A percentile compares a stretch with the other conserved stretches of the same genome.
Conservation (phyloP, 2,888 invertebrate species). For the Hedya salicella region DNA sequence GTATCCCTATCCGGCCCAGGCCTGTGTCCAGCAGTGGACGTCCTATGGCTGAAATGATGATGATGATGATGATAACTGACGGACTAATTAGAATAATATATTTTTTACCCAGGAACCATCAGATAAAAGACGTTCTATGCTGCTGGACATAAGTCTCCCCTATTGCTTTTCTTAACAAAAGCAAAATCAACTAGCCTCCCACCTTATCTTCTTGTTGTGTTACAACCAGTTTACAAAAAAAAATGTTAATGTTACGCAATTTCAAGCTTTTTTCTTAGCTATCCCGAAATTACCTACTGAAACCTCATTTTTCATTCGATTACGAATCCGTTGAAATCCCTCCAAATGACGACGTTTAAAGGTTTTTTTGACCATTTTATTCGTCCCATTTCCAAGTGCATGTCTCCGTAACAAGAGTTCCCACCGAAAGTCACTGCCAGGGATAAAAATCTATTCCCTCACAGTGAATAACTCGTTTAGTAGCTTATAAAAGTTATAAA, state of each 20-base stretch:
- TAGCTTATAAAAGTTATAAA: too few species aligned
- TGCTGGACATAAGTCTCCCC: too few species aligned
- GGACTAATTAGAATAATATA: too few species aligned
- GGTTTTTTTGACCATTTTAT: slow-evolving; percentile 36
- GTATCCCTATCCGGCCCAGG: too few species aligned
- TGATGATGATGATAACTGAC: too few species aligned
- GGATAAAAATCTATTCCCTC: slow-evolving; percentile 24
- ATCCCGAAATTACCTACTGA: slow-evolving; percentile 26
- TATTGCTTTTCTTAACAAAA: too few species aligned
- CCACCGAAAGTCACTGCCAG: slow-evolving; percentile 22
- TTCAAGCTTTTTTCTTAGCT: not conserved
- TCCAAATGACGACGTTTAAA: slow-evolving; percentile 35
- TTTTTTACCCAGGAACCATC: too few species aligned
- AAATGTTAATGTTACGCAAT: slow-evolving; percentile 13
- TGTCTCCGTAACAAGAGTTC: slow-evolving; percentile 41
- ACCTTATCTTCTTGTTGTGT: too few species aligned
- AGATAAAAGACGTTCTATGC: too few species aligned
- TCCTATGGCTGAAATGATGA: too few species aligned
- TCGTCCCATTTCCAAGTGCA: slow-evolving; percentile 39
- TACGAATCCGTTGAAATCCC: slow-evolving; percentile 29
- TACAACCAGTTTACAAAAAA: not conserved
- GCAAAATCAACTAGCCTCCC: too few species aligned
- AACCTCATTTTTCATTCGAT: slow-evolving; percentile 27
- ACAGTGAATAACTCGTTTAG: not conserved
- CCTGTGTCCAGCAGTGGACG: too few species aligned